phyloP scores from a whole-genome alignment of 2,888 invertebrate species.

The Eupithecia subumbrata region DNA sequence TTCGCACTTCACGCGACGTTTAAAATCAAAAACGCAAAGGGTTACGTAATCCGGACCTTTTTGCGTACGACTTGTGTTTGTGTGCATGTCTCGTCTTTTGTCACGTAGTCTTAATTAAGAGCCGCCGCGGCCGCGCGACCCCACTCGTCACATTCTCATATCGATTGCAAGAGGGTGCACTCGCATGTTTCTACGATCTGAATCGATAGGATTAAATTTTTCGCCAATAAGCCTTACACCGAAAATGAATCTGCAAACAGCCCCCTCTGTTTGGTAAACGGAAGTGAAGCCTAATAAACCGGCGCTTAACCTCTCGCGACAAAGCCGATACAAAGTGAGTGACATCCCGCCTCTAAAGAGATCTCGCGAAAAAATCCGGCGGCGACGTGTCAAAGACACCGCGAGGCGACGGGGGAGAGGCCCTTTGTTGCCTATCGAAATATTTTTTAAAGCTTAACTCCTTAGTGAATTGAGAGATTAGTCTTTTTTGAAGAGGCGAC shows the following conservation, averaged over 20 bases:
- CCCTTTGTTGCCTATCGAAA: constrained; percentile 81
- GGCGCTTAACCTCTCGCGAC: constrained; percentile 81
- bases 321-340: constrained; percentile 83
- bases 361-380: constrained; percentile 80
- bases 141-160: constrained; percentile 78
- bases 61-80: constrained; percentile 76
- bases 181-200: constrained; percentile 58
- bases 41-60: constrained; percentile 83
- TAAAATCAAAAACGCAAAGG: constrained; percentile 84
- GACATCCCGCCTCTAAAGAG: constrained; percentile 80
- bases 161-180: constrained; percentile 72
- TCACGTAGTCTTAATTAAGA: constrained; percentile 85
- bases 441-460: constrained; percentile 85
- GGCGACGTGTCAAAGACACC: constrained; percentile 84
- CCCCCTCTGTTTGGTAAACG: constrained; percentile 78
- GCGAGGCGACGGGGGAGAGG: constrained; percentile 72
- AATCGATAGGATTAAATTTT: constrained; percentile 59
- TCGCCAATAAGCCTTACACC: constrained; percentile 57
- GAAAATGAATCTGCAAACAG: constrained; percentile 65
- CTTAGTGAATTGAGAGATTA: constrained; percentile 85
- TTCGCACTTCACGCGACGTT: constrained; percentile 79
- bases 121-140: constrained; percentile 70
- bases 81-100: constrained; percentile 83
- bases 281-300: constrained; percentile 82
- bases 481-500: constrained; percentile 86